phyloP scores from a whole-genome alignment of 2,797 vertebrate species.

The Brachyalestes nurse region DNA sequence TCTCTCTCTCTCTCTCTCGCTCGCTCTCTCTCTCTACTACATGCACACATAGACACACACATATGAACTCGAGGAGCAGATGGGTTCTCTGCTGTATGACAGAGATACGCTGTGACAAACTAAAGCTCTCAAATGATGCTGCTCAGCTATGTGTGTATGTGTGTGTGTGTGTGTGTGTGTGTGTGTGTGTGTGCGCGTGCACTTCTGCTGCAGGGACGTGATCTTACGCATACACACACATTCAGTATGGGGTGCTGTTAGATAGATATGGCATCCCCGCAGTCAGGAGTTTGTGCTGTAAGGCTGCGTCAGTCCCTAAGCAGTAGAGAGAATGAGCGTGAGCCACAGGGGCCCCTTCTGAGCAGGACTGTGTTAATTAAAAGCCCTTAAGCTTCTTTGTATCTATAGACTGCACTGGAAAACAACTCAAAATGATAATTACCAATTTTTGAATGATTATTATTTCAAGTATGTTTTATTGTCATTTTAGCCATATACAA shows the following conservation, averaged over 20 bases:
- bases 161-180: slow-evolving; percentile 18
- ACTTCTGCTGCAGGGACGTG: slow-evolving; percentile 15
- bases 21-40: neutral
- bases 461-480: too few species aligned
- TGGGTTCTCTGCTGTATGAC: slow-evolving; percentile 38
- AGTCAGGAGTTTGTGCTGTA: slow-evolving; percentile 14
- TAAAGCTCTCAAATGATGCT: slow-evolving; percentile 39
- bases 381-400: neutral
- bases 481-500: too few species aligned
- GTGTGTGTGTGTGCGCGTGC: slow-evolving; percentile 7
- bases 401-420: neutral
- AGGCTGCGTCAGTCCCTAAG: neutral
- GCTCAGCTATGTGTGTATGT: slow-evolving; percentile 23
- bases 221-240: slow-evolving; percentile 11
- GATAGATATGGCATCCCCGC: slow-evolving; percentile 3
- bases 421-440: neutral
- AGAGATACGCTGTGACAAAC: slow-evolving; percentile 42
- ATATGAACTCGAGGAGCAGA: slow-evolving; percentile 33
- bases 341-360: slow-evolving; percentile 3
- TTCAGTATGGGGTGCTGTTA: slow-evolving; percentile 10
- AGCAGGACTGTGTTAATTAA: neutral
- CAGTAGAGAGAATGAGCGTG: neutral
- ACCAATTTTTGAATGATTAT: neutral
- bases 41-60: slow-evolving; percentile 3
- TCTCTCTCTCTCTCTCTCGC: too few species aligned